A percentile compares a stretch with the other conserved stretches of the same genome.
Evolutionary conservation across 2,888 invertebrate species (phyloP).

Genomic region (Catocala sponsa): DNA sequence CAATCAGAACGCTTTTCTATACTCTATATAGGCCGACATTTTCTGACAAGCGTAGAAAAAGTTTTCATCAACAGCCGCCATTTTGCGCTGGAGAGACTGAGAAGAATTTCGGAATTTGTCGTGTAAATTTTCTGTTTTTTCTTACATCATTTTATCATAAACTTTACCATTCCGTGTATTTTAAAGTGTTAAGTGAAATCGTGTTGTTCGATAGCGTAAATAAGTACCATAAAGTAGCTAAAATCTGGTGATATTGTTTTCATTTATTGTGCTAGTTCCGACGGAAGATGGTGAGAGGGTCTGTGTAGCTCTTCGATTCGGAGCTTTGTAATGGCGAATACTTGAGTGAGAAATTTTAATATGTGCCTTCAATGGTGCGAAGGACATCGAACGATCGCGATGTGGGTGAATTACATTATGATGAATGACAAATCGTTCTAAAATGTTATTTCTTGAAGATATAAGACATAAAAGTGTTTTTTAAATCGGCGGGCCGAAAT

Average conservation of each 20-base stretch:
- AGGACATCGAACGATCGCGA: slow-evolving; percentile 91
- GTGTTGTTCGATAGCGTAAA: slow-evolving; percentile 80
- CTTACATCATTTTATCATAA: slow-evolving; percentile 88
- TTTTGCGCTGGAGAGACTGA: slow-evolving; percentile 95
- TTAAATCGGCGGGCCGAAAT: slow-evolving; percentile 88
- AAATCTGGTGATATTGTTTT: slow-evolving; percentile 90
- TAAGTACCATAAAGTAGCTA: slow-evolving; percentile 82
- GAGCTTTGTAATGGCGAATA: slow-evolving; percentile 94
- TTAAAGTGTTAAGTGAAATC: slow-evolving; percentile 88
- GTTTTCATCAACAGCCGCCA: slow-evolving; percentile 98
- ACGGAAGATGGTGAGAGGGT: slow-evolving; percentile 92
- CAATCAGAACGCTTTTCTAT: slow-evolving; percentile 75
- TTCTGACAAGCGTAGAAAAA: slow-evolving; percentile 98
- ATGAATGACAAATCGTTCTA: slow-evolving; percentile 86
- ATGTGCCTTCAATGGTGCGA: slow-evolving; percentile 93
- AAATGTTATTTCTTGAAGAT: slow-evolving; percentile 86
- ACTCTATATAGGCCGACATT: slow-evolving; percentile 87
- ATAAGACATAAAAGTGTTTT: slow-evolving; percentile 87
- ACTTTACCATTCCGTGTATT: slow-evolving; percentile 88
- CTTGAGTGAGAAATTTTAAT: slow-evolving; percentile 91
- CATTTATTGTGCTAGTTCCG: slow-evolving; percentile 92
- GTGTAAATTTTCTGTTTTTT: slow-evolving; percentile 90
- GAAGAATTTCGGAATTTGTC: slow-evolving; percentile 92
- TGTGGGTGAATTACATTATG: slow-evolving; percentile 89
- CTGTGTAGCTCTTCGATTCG: slow-evolving; percentile 90